phyloP scores from a whole-genome alignment of 92 coral and sea anemone species.

The Nematostella vectensis region DNA sequence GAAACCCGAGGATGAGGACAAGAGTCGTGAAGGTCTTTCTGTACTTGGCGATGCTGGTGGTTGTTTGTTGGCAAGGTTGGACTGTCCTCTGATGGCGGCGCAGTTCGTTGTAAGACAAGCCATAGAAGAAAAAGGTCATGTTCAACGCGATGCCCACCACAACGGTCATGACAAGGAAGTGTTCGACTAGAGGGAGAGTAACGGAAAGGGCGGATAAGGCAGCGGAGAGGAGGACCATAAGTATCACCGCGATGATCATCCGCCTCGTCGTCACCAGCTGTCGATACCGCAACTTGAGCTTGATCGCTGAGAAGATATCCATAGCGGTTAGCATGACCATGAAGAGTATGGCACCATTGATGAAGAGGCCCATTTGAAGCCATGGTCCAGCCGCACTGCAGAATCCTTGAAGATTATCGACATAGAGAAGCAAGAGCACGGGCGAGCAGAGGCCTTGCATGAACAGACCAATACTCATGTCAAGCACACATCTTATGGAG shows the following conservation, averaged over 20 bases:
- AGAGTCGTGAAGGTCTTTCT: neutral
- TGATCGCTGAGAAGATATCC: neutral
- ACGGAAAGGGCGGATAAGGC: neutral
- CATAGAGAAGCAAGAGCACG: neutral
- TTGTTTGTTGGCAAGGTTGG: neutral
- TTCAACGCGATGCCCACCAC: neutral
- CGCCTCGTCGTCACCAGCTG: constrained; percentile 2
- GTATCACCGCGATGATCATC: neutral
- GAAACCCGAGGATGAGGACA: neutral
- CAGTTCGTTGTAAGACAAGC: neutral
- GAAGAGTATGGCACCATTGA: neutral
- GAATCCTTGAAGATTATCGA: neutral
- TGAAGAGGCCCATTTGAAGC: neutral
- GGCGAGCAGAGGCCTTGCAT: neutral
- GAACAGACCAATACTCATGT: neutral
- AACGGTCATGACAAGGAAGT: neutral
- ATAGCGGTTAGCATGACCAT: constrained; percentile 2
- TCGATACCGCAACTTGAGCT: neutral
- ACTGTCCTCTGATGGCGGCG: neutral
- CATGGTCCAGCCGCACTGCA: neutral
- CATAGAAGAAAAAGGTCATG: neutral
- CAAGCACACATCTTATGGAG: neutral
- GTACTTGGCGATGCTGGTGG: neutral
- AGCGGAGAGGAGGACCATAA: neutral
- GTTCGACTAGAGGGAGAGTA: neutral